Conservation (phyloP, 2,888 invertebrate genomes). For the Drosophila robusta region DNA sequence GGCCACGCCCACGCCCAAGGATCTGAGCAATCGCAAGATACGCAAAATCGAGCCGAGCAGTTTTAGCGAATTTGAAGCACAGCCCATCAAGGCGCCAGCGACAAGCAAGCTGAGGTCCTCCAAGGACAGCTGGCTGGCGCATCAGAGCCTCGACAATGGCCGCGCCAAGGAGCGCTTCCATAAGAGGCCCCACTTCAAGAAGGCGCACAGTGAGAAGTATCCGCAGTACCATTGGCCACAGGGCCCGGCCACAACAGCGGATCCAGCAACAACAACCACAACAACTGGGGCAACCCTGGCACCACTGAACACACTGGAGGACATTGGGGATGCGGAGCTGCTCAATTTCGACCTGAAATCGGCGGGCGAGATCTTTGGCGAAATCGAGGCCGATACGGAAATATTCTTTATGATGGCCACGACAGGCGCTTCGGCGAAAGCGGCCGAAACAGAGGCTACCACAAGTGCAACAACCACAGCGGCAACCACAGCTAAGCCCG, state of each 20-base stretch:
- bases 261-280: slow-evolving; percentile 1
- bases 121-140: slow-evolving; percentile 47
- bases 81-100: slow-evolving; percentile 1
- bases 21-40: slow-evolving; percentile 58
- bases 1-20: slow-evolving; percentile 20
- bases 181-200: slow-evolving; percentile 33
- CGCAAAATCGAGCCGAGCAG: slow-evolving; percentile 52
- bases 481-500: slow-evolving; percentile 7
- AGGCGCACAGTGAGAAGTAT: slow-evolving; percentile 30
- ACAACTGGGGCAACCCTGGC: neutral
- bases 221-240: neutral
- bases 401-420: slow-evolving; percentile 19
- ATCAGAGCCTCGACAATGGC: slow-evolving; percentile 9
- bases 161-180: slow-evolving; percentile 20
- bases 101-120: slow-evolving; percentile 20
- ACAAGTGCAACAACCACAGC: slow-evolving; percentile 11
- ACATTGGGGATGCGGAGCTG: slow-evolving; percentile 5
- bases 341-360: slow-evolving; percentile 8
- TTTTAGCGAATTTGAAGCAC: slow-evolving; percentile 1
- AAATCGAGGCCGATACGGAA: slow-evolving; percentile 20
- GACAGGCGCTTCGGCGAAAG: slow-evolving; percentile 5
- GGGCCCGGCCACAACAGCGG: slow-evolving; percentile 5
- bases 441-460: neutral
- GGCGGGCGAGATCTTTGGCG: slow-evolving; percentile 2
- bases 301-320: neutral